Evolutionary conservation across 1,140 invertebrate genomes (phyloP).

Genomic region (Lamellibrachia luymesi): DNA sequence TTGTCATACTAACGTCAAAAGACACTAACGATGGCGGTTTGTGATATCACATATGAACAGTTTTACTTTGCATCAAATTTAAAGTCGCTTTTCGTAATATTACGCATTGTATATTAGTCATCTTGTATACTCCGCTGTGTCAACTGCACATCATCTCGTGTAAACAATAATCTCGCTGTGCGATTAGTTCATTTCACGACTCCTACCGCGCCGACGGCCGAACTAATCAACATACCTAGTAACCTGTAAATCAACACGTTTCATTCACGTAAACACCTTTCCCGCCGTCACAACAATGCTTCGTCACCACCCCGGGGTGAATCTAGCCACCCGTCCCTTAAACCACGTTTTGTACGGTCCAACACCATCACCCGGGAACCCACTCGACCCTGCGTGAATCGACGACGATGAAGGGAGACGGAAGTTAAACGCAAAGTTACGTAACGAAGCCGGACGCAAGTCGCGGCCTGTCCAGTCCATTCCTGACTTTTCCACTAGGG

Average conservation of each 20-base stretch:
- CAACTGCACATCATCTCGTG: not conserved
- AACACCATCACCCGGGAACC: not conserved
- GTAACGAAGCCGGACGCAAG: not conserved
- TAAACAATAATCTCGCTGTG: not conserved
- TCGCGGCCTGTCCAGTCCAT: not conserved
- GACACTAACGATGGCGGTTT: not conserved
- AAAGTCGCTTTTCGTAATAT: too few species aligned
- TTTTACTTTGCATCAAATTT: not conserved
- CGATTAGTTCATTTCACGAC: not conserved
- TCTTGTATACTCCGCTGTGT: too few species aligned
- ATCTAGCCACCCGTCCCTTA: not conserved
- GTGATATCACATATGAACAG: not conserved
- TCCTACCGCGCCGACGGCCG: not conserved
- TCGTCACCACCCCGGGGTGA: not conserved
- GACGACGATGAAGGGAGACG: not conserved
- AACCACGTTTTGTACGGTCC: not conserved
- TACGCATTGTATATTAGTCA: too few species aligned
- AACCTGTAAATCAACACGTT: not conserved
- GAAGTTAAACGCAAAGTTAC: not conserved
- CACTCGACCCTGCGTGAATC: not conserved
- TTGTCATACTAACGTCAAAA: not conserved
- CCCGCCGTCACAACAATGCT: not conserved
- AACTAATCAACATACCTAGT: not conserved
- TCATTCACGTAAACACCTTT: not conserved
- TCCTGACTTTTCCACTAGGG: not conserved